Evolutionary conservation across 2,888 invertebrate species (phyloP).

Genomic region (Melinaea menophilus): DNA sequence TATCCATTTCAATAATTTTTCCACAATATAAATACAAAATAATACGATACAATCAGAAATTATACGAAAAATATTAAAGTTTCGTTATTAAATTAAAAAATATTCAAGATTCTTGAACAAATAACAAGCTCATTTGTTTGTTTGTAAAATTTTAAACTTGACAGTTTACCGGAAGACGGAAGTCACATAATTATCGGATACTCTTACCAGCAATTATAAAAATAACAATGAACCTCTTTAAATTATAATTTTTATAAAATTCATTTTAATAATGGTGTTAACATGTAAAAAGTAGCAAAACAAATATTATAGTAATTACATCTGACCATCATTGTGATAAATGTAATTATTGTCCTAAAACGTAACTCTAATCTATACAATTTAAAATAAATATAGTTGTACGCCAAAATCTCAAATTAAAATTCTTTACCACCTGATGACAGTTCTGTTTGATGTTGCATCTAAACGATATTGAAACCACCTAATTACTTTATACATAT

Average conservation of each 20-base stretch:
- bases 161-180: conserved; percentile 9
- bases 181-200: neutral
- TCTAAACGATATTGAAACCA: too few species aligned
- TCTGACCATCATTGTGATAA: too few species aligned
- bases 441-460: too few species aligned
- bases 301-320: too few species aligned
- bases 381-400: too few species aligned
- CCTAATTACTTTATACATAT: too few species aligned
- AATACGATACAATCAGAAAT: conserved; percentile 2
- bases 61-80: conserved; percentile 5
- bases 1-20: conserved; percentile 40
- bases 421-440: too few species aligned
- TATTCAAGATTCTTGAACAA: conserved; percentile 12
- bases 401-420: too few species aligned
- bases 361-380: too few species aligned
- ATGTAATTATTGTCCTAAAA: too few species aligned
- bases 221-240: neutral
- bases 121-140: conserved; percentile 11
- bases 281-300: neutral
- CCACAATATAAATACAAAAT: conserved; percentile 10
- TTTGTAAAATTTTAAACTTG: conserved; percentile 18
- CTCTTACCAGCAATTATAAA: conserved; percentile 1
- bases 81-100: neutral
- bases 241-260: too few species aligned
- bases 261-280: neutral